Evolutionary conservation across 2,888 invertebrate species (phyloP), one percentile per base, ranked within the genome.

Genomic region (Eugnorisma glareosa): DNA sequence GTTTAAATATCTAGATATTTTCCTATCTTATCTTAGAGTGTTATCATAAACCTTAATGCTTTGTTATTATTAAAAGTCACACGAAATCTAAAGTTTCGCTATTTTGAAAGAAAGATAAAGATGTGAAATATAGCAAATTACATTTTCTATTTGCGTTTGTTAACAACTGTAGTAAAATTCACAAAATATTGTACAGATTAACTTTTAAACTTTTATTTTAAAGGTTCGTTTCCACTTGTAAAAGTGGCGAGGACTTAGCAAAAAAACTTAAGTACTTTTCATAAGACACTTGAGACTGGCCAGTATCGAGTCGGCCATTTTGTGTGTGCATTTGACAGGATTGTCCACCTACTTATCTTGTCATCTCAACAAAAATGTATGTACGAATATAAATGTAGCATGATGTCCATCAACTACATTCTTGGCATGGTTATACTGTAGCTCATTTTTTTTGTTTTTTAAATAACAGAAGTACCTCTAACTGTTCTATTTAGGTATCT

Each of bases 21-120:
- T 35, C 21, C 11, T 61, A 35, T 35, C 31, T 11, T 61, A 21
- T 2, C 0, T 4, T 21, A 24, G 3, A 61, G 18, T 18, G 18
- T 31, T n/a, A 40, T 21, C 37, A 67, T 66, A 37, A 82, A 61
- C 24, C 3, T 37, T 45, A n/a, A 1, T 21, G 28, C 24, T 54
- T 79, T 79, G 51, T 45, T n/a, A 28, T 77, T 79, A 69, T 54
- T 69, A 79, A 78, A 77, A 48, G 67, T 63, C 35, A 51, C 40
- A 51, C 48, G 67, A 67, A 43, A 67, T 63, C 61, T 28, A 28
- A 67, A 43, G 35, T 18, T 67, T 35, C 13, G 2, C 1, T 45
- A 1, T 61, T 61, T 37, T 31, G 13, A 31, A 67, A 45, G 48
- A 43, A 59, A 59, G n/a, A 64, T 15, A 43, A 35, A 51, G 18